Evolutionary conservation across 2,888 invertebrate genomes (phyloP), one percentile per base, ranked within the genome.

Genomic region (Empis livida): DNA sequence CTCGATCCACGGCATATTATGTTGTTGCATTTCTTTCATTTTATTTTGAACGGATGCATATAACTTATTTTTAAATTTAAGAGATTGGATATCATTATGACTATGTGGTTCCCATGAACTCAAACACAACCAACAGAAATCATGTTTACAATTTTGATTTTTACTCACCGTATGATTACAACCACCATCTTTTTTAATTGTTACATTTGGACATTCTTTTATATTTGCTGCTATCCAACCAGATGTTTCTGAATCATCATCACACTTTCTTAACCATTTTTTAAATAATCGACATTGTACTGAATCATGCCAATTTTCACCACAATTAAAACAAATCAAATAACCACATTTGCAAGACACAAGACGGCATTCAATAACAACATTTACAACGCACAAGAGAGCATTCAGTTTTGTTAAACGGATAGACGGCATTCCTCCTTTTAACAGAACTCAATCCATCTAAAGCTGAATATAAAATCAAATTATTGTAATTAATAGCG

Each of bases 171-270:
- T 97, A 72, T 99, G 97, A 73, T 99, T 99, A 71, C 97, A 99
- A 44, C 97, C 97, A 51, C 97, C 97, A 70, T 97, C 94, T 68
- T 91, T 91, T 65, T 92, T 91, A 59, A 92, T 91, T n/a, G 89
- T 90, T 43, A 93, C 94, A 70, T 93, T 91, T 40, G 97, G 97
- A 70, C 97, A 97, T 72, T 96, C 95, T 75, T 99, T 97, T 47
- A 97, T 99, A 72, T 99, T 97, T 27, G 96, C 96, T 48, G 94
- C 94, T 62, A 99, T 95, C 97, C 97, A 99, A 67, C 97, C 97
- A 11, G 94, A 93, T 47, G 97, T 97, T 72, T 97, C 97, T 6
- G 93, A 93, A 71, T 99, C 97, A 67, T 99, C 97, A 68, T 94
- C 95, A 72, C 96, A 97, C 72, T 99, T 97, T 71, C 95, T 96